These are phyloP conservation scores for Eciton burchellii DNA, from an alignment of 1,140 invertebrate genomes.

Conservation along the genomic window DNA sequence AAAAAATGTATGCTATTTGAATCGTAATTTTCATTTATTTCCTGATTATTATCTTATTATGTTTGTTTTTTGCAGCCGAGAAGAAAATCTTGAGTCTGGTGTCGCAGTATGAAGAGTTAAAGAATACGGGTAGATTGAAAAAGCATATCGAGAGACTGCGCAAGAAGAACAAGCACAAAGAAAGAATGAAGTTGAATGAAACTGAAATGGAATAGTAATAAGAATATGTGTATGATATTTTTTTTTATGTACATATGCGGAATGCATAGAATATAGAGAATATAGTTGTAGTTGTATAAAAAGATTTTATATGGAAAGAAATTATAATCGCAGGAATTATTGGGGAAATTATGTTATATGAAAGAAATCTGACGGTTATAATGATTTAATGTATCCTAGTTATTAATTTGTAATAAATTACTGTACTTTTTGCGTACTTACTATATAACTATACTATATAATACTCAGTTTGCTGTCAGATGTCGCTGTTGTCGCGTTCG, in stretches of 20 bases:
- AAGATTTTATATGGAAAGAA: too few relatives aligned
- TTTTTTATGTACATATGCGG: neutral
- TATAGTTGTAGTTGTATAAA: neutral
- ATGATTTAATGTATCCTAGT: too few relatives aligned
- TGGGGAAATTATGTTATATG: too few relatives aligned
- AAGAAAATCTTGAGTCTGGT: conserved; percentile 89
- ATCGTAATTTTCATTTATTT: conserved; percentile 25
- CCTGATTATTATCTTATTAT: conserved; percentile 48
- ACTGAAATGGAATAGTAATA: conserved; percentile 44
- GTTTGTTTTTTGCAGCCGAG: conserved; percentile 87
- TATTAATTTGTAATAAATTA: too few relatives aligned
- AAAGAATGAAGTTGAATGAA: conserved; percentile 66
- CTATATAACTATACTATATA: too few relatives aligned
- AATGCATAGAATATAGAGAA: neutral
- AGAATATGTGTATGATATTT: too few relatives aligned
- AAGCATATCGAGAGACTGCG: conserved; percentile 91
- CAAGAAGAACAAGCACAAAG: conserved; percentile 88
- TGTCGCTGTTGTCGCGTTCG: neutral
- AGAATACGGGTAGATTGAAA: conserved; percentile 89
- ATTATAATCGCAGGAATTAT: neutral
- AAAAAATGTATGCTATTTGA: conserved; percentile 91
- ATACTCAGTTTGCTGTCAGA: neutral
- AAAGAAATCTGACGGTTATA: too few relatives aligned
- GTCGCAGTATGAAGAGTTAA: conserved; percentile 90
- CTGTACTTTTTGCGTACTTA: too few relatives aligned